Percentiles rank a stretch among this genome's conserved stretches.
These are phyloP conservation scores for Corvus hawaiiensis DNA, from an alignment of 2,113 vertebrate genomes.

Conservation along the genomic window DNA sequence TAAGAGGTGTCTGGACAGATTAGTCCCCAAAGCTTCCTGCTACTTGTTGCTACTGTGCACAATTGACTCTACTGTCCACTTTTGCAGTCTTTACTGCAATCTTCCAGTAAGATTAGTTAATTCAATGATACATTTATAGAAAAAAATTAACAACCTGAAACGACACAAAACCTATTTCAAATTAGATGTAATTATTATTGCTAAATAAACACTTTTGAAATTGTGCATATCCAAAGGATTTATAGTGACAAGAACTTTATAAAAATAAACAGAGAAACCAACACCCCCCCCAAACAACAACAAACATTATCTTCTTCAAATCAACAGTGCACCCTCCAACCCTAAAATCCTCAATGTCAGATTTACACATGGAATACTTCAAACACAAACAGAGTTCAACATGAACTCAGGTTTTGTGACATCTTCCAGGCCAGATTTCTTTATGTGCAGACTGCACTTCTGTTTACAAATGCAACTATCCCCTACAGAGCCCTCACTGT, in stretches of 20 bases:
- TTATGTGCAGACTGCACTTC: neutral
- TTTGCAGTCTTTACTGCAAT: neutral
- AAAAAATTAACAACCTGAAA: neutral
- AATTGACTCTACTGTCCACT: neutral
- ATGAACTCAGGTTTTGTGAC: neutral
- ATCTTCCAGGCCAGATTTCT: neutral
- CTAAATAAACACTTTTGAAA: neutral
- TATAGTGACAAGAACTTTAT: neutral
- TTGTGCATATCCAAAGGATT: neutral
- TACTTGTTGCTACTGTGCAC: neutral
- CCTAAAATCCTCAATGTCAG: neutral
- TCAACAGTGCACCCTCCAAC: neutral
- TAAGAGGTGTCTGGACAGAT: neutral
- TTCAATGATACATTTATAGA: neutral
- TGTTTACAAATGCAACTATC: neutral
- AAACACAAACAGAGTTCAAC: neutral
- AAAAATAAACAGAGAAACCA: neutral
- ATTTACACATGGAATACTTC: neutral
- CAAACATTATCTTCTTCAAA: neutral
- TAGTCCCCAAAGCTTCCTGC: neutral
- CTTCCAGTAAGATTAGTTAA: neutral
- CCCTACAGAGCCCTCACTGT: neutral
- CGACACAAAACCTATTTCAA: neutral
- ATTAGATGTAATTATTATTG: neutral
- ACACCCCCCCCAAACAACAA: neutral